A percentile compares a stretch with the other conserved stretches of the same genome.
These are phyloP conservation scores for Plectrocnemia conspersa DNA, from an alignment of 1,140 invertebrate genomes.

Conservation along the genomic window DNA sequence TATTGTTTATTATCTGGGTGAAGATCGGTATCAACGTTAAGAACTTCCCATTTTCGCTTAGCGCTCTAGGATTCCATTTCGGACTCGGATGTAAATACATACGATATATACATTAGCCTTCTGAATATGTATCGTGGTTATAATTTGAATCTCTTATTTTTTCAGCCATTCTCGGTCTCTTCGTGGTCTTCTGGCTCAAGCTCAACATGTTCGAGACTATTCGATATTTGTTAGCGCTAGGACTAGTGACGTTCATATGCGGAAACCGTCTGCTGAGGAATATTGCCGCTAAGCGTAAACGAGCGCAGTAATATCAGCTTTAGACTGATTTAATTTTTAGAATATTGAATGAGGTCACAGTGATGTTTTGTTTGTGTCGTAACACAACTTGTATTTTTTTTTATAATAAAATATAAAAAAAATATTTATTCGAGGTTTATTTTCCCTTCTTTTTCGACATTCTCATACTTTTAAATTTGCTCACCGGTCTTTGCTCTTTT, in stretches of 20 bases:
- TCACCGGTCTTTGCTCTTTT: constrained; percentile 17
- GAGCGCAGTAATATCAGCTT: constrained; percentile 34
- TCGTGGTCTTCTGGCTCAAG: constrained; percentile 85
- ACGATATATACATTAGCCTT: background rate
- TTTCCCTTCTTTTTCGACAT: constrained; percentile 14
- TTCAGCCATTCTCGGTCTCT: constrained; percentile 79
- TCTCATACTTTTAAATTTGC: constrained; percentile 33
- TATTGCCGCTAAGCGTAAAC: constrained; percentile 55
- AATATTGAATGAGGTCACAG: background rate
- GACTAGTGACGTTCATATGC: constrained; percentile 81
- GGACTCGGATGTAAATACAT: constrained; percentile 58
- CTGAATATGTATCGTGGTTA: background rate
- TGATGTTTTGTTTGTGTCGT: constrained; percentile 1
- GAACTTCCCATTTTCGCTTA: constrained; percentile 73
- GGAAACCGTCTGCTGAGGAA: constrained; percentile 84
- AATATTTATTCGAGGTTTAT: background rate
- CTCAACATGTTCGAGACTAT: constrained; percentile 96
- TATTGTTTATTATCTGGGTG: constrained; percentile 83
- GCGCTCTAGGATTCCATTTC: constrained; percentile 81
- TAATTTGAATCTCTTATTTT: constrained; percentile 35
- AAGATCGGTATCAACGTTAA: constrained; percentile 85
- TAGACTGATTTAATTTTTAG: background rate
- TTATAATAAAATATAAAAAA: constrained; percentile 13
- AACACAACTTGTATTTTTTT: background rate
- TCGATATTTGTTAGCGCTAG: constrained; percentile 79